Evolutionary conservation across 2,888 invertebrate species (phyloP).

Genomic region (Odontocerum albicorne): DNA sequence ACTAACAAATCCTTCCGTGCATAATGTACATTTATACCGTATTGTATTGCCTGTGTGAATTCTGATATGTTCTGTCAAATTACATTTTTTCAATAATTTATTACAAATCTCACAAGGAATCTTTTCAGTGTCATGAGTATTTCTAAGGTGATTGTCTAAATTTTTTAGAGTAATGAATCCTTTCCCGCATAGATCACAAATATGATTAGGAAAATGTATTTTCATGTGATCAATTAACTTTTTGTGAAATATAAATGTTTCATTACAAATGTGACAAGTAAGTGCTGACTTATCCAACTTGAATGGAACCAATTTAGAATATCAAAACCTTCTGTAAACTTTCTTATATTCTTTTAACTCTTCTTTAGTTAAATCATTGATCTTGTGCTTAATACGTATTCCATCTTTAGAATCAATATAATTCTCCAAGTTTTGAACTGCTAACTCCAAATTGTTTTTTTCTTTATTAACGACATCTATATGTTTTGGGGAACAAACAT

Average conservation of each 20-base stretch:
- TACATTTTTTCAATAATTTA: slow-evolving; percentile 9
- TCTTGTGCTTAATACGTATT: too few relatives aligned
- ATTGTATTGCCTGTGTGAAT: neutral
- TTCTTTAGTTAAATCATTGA: slow-evolving; percentile 9
- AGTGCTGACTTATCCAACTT: slow-evolving; percentile 49
- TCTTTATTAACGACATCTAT: too few relatives aligned
- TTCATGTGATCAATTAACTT: slow-evolving; percentile 49
- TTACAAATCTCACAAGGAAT: slow-evolving; percentile 8
- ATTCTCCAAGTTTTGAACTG: too few relatives aligned
- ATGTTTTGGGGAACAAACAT: too few relatives aligned
- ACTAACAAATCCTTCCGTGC: slow-evolving; percentile 6
- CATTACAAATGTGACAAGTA: slow-evolving; percentile 34
- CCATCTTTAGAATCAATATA: too few relatives aligned
- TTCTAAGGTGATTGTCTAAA: slow-evolving; percentile 3
- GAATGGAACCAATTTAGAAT: slow-evolving; percentile 43
- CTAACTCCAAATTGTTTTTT: too few relatives aligned
- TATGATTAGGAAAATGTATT: slow-evolving; percentile 42
- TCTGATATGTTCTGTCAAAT: slow-evolving; percentile 2
- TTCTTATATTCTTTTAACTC: slow-evolving; percentile 12
- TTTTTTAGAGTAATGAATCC: slow-evolving; percentile 22
- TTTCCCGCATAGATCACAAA: slow-evolving; percentile 27
- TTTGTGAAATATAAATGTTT: slow-evolving; percentile 45
- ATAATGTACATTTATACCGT: slow-evolving; percentile 5
- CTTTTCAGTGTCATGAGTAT: slow-evolving; percentile 3
- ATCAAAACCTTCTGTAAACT: slow-evolving; percentile 4